Base-by-base conservation (phyloP, 2,797 vertebrate species). In the Diplodus puntazzo region DNA sequence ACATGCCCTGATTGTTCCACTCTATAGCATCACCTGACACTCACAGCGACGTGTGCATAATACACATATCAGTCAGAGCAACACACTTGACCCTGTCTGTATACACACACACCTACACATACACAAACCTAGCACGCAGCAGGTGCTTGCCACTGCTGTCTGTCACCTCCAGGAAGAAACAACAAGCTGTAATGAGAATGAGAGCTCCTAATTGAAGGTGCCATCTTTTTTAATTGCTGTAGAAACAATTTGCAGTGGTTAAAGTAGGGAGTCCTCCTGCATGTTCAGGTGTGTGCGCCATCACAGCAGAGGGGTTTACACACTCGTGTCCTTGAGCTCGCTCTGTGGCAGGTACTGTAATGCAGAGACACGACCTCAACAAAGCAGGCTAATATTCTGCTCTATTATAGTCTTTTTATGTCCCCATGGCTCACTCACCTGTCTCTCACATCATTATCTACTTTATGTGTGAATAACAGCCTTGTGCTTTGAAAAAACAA, bases 181-280 rank as follows among this genome's bases (percentile, higher is more conserved):
- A 85, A 85, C 87, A 83, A 78, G 73, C 67, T 6, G 69, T 92
- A 92, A 92, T 90, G 83, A 92, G 85, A 88, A 58, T 14, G 68
- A 89, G 75, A 84, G 77, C 80, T 86, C 58, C 82, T 91, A 94
- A 94, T 88, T 93, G 79, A 88, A 86, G 82, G 79, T 86, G 82
- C 79, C 75, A 85, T 89, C 79, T 77, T 81, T 77, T 81, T 85
- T 85, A 92, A 93, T 87, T 90, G 89, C 70, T 65, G 77, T 63
- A 73, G 84, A 92, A 90, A 85, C 87, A 87, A 74, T 93, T 89
- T 88, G 69, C 63, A 20, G 66, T 59, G 53, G 78, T 92, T 87
- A 88, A 84, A 79, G 75, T 59, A n/a, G 4, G 63, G 42, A 54
- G 53, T 30, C 67, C 34, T 34, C 43, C 52, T 66, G 70, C 46